These are phyloP conservation scores for Porphyrio hochstetteri DNA, from an alignment of 2,113 vertebrate genomes.

Conservation along the genomic window DNA sequence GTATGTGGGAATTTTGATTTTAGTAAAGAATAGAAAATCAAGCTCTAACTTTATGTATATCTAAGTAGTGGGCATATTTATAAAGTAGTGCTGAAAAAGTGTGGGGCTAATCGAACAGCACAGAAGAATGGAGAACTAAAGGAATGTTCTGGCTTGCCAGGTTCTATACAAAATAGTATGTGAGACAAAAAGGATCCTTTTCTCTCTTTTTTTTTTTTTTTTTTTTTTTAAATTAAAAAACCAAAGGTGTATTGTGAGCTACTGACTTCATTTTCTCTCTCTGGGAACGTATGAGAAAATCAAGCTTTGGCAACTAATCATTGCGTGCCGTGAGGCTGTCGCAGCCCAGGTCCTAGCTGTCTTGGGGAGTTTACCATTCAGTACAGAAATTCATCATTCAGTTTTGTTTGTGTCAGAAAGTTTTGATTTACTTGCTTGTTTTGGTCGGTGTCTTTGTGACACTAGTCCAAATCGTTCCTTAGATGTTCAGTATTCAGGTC, in stretches of 20 bases:
- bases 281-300: not conserved
- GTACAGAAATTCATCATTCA: rapidly evolving
- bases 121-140: not conserved
- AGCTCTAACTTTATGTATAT: not conserved
- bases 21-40: slow-evolving; percentile 15
- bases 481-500: slow-evolving; percentile 37
- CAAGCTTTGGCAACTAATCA: not conserved
- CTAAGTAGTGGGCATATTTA: not conserved
- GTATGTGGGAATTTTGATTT: not conserved
- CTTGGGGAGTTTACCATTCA: not conserved
- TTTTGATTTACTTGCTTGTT: not conserved
- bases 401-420: not conserved
- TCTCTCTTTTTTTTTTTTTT: not conserved
- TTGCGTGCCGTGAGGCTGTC: not conserved
- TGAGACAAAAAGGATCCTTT: not conserved
- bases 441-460: not conserved
- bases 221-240: not conserved
- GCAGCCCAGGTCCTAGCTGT: not conserved
- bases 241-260: not conserved
- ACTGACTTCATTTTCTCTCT: not conserved
- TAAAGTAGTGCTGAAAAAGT: not conserved
- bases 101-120: not conserved
- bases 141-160: not conserved
- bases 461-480: slow-evolving; percentile 27
- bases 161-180: not conserved